Evolutionary conservation across 2,797 vertebrate genomes (phyloP), one percentile per base, ranked within the genome.

Genomic region (Oreochromis mossambicus): DNA sequence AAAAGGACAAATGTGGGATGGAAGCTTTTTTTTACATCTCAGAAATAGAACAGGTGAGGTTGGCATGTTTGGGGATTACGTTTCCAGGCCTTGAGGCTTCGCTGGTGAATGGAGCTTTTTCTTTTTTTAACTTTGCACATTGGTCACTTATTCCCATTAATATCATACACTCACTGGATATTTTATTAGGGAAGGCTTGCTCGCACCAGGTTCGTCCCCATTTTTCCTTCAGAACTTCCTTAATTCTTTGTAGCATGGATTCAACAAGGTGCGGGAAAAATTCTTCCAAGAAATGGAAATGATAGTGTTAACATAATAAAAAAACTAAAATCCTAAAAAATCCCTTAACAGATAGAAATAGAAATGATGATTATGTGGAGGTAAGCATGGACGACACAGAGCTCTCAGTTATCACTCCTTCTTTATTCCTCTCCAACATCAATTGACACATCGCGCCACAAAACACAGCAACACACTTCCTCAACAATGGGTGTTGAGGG

Each of bases 41-140:
- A 78, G 50, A 80, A 63, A 91, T 46, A 75, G 80, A 90, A 87
- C 84, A 88, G 90, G 82, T 87, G 81, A 88, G 32, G 34, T 41
- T n/a, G 70, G 63, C 43, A 19, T 21, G 41, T 78, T 75, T 9
- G 15, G n/a, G 19, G 55, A 82, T 38, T 50, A 32, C 8, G 2
- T 75, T 75, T 46, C 24, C 43, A 32, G 43, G 68, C 38, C 32
- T 63, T 29, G 17, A 77, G 70, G 12, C 29, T 58, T 51, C 51
- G 15, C 12, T 11, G 10, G 15, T 75, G 24, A 50, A 7, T 32
- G 26, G 15, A 75, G 26, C 68, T 34, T 73, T 36, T 36, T 36
- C 32, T 36, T 36, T 63, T 26, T 36, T 63, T 63, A n/a, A 36
- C 58, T 63, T 63, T 63, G 10, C 15, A 75, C 43, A 50, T 50